phyloP scores from a whole-genome alignment of 2,888 invertebrate species.

The Trichopoda pennipes region DNA sequence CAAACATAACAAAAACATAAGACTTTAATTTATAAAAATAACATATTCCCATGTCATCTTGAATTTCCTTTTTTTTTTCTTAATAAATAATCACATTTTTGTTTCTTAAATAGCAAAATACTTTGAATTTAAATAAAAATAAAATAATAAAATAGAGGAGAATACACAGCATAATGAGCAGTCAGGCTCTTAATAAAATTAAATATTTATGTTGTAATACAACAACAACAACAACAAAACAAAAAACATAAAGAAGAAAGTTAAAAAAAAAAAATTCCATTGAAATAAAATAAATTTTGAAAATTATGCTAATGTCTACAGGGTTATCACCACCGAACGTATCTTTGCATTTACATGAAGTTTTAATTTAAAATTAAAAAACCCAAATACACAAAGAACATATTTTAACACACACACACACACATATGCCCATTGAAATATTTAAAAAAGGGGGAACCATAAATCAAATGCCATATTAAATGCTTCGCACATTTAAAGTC shows the following conservation, averaged over 20 bases:
- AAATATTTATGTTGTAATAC: too few relatives aligned
- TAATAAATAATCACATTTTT: not conserved
- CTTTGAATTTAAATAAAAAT: slow-evolving; percentile 8
- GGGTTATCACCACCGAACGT: not conserved
- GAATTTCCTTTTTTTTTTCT: not conserved
- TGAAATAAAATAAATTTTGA: slow-evolving; percentile 17
- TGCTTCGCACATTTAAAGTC: slow-evolving; percentile 17
- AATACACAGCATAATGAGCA: too few relatives aligned
- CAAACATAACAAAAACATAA: slow-evolving; percentile 28
- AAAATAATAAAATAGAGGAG: too few relatives aligned
- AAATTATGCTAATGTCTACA: slow-evolving; percentile 15
- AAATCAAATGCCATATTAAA: slow-evolving; percentile 40
- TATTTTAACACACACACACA: not conserved
- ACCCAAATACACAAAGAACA: not conserved
- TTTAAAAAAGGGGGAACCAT: slow-evolving; percentile 21
- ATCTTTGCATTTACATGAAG: slow-evolving; percentile 18
- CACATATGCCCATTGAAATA: not conserved
- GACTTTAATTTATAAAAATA: slow-evolving; percentile 59
- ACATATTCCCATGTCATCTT: slow-evolving; percentile 52
- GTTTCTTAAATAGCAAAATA: not conserved
- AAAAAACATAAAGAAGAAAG: too few relatives aligned
- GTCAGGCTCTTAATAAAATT: too few relatives aligned
- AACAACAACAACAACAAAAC: too few relatives aligned
- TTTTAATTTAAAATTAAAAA: slow-evolving; percentile 24
- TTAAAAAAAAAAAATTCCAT: too few relatives aligned